These are phyloP conservation scores for Esox lucius DNA, from an alignment of 2,797 vertebrate genomes.

Conservation along the genomic window DNA sequence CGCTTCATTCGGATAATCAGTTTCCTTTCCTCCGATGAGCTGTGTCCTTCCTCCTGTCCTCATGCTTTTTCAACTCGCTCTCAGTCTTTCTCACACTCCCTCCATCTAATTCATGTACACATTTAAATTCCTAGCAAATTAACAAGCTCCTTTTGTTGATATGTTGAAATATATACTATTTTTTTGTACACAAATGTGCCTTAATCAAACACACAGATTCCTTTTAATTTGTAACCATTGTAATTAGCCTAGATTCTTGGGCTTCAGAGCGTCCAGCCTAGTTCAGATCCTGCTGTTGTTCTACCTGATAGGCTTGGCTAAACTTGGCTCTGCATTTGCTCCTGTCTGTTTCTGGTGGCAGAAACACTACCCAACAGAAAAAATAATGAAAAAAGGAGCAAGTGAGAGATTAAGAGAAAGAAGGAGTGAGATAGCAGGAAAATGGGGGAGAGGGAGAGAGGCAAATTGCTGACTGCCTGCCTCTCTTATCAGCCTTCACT, in stretches of 20 bases:
- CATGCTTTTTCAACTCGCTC: slow-evolving; percentile 13
- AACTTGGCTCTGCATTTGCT: slow-evolving; percentile 25
- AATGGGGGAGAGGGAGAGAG: slow-evolving; percentile 13
- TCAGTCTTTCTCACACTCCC: slow-evolving; percentile 1
- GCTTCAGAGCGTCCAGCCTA: background rate
- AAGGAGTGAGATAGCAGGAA: background rate
- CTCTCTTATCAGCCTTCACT: slow-evolving; percentile 42
- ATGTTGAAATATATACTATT: background rate
- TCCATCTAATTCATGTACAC: background rate
- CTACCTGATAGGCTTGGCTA: slow-evolving; percentile 26
- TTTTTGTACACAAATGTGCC: background rate
- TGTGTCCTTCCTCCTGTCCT: slow-evolving; percentile 45
- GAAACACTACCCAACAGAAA: slow-evolving; percentile 24
- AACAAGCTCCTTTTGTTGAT: background rate
- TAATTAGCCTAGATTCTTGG: background rate
- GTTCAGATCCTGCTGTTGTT: slow-evolving; percentile 18
- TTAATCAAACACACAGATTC: background rate
- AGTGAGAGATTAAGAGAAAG: slow-evolving; percentile 3
- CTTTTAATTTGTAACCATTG: background rate
- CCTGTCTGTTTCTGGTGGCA: slow-evolving; percentile 35
- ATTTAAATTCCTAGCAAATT: slow-evolving; percentile 8
- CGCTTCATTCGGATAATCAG: slow-evolving; percentile 46
- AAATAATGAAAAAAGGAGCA: slow-evolving; percentile 17
- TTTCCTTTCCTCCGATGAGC: slow-evolving; percentile 42
- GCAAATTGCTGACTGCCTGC: slow-evolving; percentile 29